Percentiles rank a stretch among this genome's conserved stretches.
Evolutionary conservation across 2,888 invertebrate genomes (phyloP).

Genomic region (Periphyllus acericola): DNA sequence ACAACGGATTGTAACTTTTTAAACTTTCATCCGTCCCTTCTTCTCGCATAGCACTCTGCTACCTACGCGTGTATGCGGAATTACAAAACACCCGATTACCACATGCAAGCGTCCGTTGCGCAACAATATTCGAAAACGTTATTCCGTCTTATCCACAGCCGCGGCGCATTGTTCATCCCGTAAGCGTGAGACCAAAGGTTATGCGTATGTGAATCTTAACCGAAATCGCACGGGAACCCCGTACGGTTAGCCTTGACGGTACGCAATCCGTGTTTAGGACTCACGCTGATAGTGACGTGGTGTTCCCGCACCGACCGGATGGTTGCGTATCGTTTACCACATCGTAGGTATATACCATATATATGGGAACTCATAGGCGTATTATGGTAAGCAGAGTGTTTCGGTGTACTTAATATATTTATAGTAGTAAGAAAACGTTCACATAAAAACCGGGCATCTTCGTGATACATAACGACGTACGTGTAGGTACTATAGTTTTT

Average conservation of each 20-base stretch:
- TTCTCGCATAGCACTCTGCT: no score
- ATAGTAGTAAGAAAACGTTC: no score
- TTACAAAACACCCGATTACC: conserved; percentile 36
- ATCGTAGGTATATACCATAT: background rate
- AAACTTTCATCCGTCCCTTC: no score
- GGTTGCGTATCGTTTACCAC: conserved; percentile 27
- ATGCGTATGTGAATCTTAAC: conserved; percentile 49
- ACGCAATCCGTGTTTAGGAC: conserved; percentile 5
- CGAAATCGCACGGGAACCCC: conserved; percentile 56
- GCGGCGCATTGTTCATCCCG: conserved; percentile 28
- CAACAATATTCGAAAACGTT: conserved; percentile 29
- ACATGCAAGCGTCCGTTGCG: background rate
- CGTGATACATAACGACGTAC: no score
- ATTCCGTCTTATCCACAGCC: conserved; percentile 4
- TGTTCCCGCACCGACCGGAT: conserved; percentile 19
- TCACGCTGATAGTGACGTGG: background rate
- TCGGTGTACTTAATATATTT: no score
- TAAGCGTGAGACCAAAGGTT: conserved; percentile 49
- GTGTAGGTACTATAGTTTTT: no score
- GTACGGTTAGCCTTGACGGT: conserved; percentile 28
- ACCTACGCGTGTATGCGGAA: background rate
- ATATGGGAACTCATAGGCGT: no score
- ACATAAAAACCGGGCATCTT: no score
- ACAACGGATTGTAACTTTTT: no score
- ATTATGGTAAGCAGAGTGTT: no score